These are phyloP conservation scores for Neoarius graeffei DNA, from an alignment of 2,113 vertebrate genomes.

Conservation along the genomic window DNA sequence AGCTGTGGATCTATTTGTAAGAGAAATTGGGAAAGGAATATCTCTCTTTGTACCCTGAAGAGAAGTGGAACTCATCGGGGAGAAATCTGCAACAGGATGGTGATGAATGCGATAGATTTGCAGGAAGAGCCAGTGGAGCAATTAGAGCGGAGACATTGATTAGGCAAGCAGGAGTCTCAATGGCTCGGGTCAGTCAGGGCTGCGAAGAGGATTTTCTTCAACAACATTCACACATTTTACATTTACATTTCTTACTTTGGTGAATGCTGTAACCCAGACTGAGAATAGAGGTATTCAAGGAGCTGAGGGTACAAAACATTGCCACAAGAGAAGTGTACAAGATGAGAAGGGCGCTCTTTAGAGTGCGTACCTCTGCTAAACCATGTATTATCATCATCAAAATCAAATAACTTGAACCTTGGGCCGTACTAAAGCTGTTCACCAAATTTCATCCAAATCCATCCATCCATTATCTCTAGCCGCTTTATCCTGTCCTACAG, in stretches of 20 bases:
- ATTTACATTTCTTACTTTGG: background rate
- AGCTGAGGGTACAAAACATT: background rate
- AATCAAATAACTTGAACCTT: no score
- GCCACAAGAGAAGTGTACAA: background rate
- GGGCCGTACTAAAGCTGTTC: no score
- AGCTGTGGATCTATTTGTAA: conserved; percentile 51
- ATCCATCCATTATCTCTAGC: no score
- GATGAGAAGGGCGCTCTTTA: background rate
- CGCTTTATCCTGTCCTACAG: no score
- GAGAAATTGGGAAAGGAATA: conserved; percentile 27
- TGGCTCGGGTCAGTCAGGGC: conserved; percentile 64
- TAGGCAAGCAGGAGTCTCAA: conserved; percentile 58
- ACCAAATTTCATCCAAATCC: no score
- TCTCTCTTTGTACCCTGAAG: conserved; percentile 26
- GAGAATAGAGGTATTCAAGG: background rate
- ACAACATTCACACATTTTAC: conserved; percentile 76
- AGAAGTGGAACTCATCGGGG: conserved; percentile 15
- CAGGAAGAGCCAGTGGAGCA: conserved; percentile 73
- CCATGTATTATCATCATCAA: no score
- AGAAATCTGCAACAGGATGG: conserved; percentile 38
- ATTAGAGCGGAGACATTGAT: conserved; percentile 79
- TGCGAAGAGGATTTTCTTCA: conserved; percentile 73
- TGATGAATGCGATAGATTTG: conserved; percentile 55
- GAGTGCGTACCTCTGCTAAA: no score
- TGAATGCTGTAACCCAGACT: background rate